Conservation (phyloP, 2,888 invertebrate species). For the Scotopteryx bipunctaria region DNA sequence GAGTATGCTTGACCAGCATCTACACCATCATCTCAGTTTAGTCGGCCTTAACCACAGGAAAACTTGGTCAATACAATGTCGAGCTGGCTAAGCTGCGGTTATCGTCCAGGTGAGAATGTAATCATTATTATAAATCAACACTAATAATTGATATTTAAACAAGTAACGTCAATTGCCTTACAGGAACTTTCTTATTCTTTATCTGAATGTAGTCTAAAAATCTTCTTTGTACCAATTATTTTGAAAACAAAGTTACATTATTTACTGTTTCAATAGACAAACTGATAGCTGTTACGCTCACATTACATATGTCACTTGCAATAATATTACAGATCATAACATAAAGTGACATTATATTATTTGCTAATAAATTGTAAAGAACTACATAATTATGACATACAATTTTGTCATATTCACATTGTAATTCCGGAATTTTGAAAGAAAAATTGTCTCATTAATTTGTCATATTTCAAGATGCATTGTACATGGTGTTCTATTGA, state of each 20-base stretch:
- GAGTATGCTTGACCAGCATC: too few species aligned
- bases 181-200: too few species aligned
- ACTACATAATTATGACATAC: conserved; percentile 8
- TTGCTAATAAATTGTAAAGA: neutral
- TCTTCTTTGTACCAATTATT: too few species aligned
- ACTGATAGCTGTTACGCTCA: conserved; percentile 5
- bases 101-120: too few species aligned
- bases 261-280: neutral
- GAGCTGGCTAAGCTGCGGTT: too few species aligned
- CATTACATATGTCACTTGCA: conserved; percentile 15
- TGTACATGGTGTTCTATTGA: conserved; percentile 64
- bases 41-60: too few species aligned
- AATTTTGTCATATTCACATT: conserved; percentile 1
- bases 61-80: too few species aligned
- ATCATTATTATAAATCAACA: neutral
- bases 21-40: too few species aligned
- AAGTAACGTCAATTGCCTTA: too few species aligned
- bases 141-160: too few species aligned
- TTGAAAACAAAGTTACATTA: neutral
- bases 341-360: conserved; percentile 6
- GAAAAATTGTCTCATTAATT: conserved; percentile 51
- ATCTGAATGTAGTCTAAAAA: too few species aligned
- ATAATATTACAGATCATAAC: conserved; percentile 6
- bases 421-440: conserved; percentile 27
- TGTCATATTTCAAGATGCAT: conserved; percentile 63